These are phyloP conservation scores for Hemiprocne comata DNA, from an alignment of 2,113 vertebrate genomes.

Conservation along the genomic window DNA sequence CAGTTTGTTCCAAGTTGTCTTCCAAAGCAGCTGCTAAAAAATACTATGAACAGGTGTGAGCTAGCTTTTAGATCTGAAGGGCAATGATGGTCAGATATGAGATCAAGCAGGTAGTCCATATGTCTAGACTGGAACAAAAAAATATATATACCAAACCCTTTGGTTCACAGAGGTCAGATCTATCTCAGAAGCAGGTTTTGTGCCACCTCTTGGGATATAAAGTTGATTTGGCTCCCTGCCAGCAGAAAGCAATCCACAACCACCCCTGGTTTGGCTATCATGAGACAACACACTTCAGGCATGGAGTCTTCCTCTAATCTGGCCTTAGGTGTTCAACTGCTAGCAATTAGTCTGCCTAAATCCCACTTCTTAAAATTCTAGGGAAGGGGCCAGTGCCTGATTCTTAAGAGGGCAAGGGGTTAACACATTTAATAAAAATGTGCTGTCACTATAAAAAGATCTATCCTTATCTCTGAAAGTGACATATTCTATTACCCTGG, in stretches of 20 bases:
- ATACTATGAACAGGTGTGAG: not conserved
- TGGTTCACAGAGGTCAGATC: not conserved
- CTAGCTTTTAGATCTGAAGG: not conserved
- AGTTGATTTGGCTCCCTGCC: not conserved
- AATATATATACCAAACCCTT: not conserved
- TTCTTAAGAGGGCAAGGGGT: conserved; percentile 34
- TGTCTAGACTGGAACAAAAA: not conserved
- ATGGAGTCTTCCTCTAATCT: not conserved
- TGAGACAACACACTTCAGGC: not conserved
- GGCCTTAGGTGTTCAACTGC: not conserved
- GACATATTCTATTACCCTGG: conserved; percentile 54
- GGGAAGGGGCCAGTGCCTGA: conserved; percentile 2
- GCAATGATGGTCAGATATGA: not conserved
- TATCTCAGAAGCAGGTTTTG: conserved; percentile 9
- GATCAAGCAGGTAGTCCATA: not conserved
- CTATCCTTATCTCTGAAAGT: conserved; percentile 48
- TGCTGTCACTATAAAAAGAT: conserved; percentile 66
- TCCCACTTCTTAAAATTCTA: conserved; percentile 11
- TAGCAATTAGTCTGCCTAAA: conserved; percentile 4
- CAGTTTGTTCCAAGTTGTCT: not conserved
- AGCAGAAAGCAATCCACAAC: not conserved
- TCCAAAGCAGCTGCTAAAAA: not conserved
- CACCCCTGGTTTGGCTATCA: not conserved
- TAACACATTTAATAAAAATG: conserved; percentile 62
- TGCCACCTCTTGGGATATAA: not conserved